A percentile compares a stretch with the other conserved stretches of the same genome.
Conservation (phyloP, 2,113 vertebrate species). For the Neodon shergylaensis region DNA sequence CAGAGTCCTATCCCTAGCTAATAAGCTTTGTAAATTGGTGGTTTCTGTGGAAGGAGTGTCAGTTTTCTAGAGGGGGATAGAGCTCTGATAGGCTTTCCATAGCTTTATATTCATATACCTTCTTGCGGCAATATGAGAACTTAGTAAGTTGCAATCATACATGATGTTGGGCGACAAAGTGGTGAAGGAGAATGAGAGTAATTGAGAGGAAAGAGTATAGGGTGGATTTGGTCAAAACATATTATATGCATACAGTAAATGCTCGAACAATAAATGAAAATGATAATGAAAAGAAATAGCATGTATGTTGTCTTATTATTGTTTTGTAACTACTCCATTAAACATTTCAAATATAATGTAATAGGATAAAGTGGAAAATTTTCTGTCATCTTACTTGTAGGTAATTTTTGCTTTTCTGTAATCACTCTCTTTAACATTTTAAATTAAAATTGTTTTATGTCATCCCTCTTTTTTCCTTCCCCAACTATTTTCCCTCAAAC, state of each 20-base stretch:
- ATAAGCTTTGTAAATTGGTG: not conserved
- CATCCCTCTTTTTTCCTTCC: too few species aligned
- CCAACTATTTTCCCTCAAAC: not conserved
- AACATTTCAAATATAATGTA: not conserved
- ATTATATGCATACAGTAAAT: not conserved
- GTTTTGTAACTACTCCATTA: not conserved
- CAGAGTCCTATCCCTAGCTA: not conserved
- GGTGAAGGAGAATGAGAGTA: not conserved
- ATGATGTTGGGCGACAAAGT: not conserved
- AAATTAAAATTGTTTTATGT: not conserved
- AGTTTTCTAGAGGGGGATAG: not conserved
- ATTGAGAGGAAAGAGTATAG: not conserved
- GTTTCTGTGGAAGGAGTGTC: not conserved
- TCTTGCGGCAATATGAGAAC: not conserved
- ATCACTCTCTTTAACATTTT: not conserved
- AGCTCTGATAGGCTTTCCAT: not conserved
- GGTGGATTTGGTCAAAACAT: not conserved
- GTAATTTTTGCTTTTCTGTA: not conserved
- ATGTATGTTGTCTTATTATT: not conserved
- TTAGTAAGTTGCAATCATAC: not conserved
- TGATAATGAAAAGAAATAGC: not conserved
- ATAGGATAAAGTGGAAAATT: not conserved
- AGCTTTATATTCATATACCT: not conserved
- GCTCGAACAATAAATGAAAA: not conserved
- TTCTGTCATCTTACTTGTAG: not conserved